A percentile compares a stretch with the other conserved stretches of the same genome.
These are phyloP conservation scores for Heterohyrax brucei DNA, from an alignment of 2,797 vertebrate genomes.

Conservation along the genomic window DNA sequence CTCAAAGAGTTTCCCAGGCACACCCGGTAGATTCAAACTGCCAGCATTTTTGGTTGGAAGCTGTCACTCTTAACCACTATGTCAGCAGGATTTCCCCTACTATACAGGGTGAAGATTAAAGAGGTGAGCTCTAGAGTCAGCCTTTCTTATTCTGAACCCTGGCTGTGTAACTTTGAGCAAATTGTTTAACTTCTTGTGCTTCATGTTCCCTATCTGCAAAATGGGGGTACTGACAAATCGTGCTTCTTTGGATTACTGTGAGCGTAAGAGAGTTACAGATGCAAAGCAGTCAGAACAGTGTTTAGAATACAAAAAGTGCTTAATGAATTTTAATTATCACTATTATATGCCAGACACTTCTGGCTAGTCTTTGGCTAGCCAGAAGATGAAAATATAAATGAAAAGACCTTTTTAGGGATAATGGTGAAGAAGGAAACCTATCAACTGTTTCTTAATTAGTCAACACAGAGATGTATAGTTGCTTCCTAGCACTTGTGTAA, in stretches of 20 bases:
- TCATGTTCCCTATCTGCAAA: too few species aligned
- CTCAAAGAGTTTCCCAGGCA: too few species aligned
- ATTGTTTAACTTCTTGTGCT: neutral
- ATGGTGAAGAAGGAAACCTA: neutral
- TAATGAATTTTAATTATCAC: neutral
- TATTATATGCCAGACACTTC: neutral
- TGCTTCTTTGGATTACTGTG: neutral
- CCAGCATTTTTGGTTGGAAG: too few species aligned
- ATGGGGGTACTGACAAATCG: neutral
- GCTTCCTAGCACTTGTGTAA: neutral
- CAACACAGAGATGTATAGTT: neutral
- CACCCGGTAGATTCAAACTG: too few species aligned
- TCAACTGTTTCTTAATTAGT: conserved; percentile 16
- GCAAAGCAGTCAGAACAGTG: neutral
- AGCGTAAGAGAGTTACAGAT: neutral
- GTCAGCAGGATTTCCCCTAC: neutral
- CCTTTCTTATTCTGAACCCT: conserved; percentile 6
- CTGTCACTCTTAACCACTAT: too few species aligned
- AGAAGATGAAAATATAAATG: neutral
- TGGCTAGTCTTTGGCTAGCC: neutral
- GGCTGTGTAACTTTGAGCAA: neutral
- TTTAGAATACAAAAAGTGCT: too few species aligned
- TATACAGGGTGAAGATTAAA: neutral
- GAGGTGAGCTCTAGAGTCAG: neutral
- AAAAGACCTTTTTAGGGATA: conserved; percentile 36